Evolutionary conservation across 2,113 vertebrate genomes (phyloP).

Genomic region (Astur gentilis): DNA sequence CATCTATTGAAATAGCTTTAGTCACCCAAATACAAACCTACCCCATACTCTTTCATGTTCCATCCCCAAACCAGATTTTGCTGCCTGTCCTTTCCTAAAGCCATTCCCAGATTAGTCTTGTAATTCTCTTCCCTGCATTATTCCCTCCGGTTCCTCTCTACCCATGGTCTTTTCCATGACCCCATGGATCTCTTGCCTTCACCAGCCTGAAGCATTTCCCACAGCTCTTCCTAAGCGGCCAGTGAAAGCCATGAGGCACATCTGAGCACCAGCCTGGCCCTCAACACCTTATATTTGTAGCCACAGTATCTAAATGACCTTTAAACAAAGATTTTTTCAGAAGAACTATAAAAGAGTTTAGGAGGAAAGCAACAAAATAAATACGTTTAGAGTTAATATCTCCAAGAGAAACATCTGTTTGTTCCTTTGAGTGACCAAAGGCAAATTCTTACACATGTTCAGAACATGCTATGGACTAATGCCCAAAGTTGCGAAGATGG

Average conservation of each 20-base stretch:
- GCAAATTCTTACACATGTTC: neutral
- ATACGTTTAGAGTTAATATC: neutral
- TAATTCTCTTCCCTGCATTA: neutral
- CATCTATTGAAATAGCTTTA: neutral
- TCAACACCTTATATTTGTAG: neutral
- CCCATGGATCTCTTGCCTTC: neutral
- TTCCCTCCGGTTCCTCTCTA: neutral
- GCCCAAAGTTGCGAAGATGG: neutral
- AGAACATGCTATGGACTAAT: neutral
- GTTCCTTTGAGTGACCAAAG: neutral
- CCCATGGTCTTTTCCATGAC: neutral
- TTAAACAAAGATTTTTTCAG: neutral
- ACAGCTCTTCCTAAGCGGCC: neutral
- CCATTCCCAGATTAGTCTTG: neutral
- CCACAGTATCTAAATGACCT: neutral
- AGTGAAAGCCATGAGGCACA: neutral
- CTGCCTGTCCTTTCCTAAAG: neutral
- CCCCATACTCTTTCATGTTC: neutral
- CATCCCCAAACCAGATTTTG: neutral
- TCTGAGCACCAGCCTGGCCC: neutral
- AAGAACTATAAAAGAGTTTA: neutral
- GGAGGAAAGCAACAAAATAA: neutral
- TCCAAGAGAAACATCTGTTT: constrained; percentile 13
- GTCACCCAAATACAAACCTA: neutral
- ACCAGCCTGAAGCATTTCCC: neutral